Conservation (phyloP, 2,113 vertebrate genomes). For the Zosterops hypoxanthus region DNA sequence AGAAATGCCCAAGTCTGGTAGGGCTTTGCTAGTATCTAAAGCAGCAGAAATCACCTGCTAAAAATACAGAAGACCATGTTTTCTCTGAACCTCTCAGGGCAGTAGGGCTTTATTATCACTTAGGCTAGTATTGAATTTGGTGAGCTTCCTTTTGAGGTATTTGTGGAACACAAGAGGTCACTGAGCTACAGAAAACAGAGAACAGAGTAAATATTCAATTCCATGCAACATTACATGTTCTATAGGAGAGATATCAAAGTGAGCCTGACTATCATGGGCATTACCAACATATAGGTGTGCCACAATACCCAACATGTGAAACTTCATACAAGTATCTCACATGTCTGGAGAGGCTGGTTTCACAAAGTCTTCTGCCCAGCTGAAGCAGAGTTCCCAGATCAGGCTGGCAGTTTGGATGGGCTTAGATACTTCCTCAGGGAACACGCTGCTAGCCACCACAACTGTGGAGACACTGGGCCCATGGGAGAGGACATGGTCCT, state of each 20-base stretch:
- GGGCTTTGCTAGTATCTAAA: background rate
- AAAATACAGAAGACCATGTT: background rate
- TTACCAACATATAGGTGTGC: background rate
- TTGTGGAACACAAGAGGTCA: background rate
- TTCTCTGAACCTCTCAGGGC: background rate
- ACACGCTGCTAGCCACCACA: background rate
- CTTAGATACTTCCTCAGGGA: background rate
- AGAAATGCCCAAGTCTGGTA: background rate
- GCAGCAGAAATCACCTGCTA: background rate
- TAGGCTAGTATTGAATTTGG: background rate
- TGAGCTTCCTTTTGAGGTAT: background rate
- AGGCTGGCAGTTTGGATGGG: background rate
- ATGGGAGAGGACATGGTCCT: background rate
- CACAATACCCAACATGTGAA: background rate
- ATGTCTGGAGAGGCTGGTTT: background rate
- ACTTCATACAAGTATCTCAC: background rate
- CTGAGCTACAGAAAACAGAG: background rate
- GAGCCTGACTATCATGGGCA: background rate
- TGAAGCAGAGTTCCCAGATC: background rate
- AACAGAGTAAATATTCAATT: background rate
- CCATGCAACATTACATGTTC: background rate
- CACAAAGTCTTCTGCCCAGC: background rate
- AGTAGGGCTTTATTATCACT: background rate
- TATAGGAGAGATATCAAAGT: background rate
- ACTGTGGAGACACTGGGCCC: background rate